A percentile compares a stretch with the other conserved stretches of the same genome.
phyloP scores from a whole-genome alignment of 92 coral and sea anemone species.

The Paramuricea clavata region DNA sequence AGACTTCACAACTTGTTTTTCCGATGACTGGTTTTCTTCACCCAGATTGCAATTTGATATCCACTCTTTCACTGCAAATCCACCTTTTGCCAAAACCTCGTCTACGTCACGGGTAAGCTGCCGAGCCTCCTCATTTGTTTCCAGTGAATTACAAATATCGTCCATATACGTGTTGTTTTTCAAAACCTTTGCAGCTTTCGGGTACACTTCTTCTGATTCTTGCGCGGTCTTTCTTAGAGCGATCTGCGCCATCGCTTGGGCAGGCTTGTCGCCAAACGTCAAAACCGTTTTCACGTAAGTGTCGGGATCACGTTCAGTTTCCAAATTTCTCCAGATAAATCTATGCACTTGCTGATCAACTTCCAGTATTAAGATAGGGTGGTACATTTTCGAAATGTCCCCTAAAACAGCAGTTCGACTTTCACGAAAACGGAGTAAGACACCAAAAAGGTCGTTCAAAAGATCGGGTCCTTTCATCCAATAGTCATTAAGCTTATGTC shows the following conservation, averaged over 20 bases:
- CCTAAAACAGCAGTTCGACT: not conserved
- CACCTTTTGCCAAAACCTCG: too few species aligned
- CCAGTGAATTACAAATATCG: too few species aligned
- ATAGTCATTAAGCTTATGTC: slow-evolving; percentile 31
- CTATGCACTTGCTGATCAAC: too few species aligned
- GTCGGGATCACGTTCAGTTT: too few species aligned
- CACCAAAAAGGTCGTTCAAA: not conserved
- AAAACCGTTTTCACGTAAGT: too few species aligned
- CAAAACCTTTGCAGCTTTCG: too few species aligned
- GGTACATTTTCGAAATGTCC: not conserved
- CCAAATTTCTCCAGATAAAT: slow-evolving; percentile 12
- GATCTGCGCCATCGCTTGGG: not conserved
- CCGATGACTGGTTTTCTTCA: not conserved
- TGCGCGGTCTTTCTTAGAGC: not conserved
- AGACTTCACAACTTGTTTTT: not conserved
- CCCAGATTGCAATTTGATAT: not conserved
- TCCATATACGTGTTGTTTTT: too few species aligned
- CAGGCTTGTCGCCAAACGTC: too few species aligned
- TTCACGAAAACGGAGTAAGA: not conserved
- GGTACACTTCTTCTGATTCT: too few species aligned
- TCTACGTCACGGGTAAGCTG: too few species aligned
- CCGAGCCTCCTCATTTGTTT: too few species aligned
- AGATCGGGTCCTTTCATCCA: slow-evolving; percentile 14
- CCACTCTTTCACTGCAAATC: not conserved
- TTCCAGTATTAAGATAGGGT: too few species aligned